phyloP scores from a whole-genome alignment of 2,797 vertebrate species.

The Sibirionetta formosa region DNA sequence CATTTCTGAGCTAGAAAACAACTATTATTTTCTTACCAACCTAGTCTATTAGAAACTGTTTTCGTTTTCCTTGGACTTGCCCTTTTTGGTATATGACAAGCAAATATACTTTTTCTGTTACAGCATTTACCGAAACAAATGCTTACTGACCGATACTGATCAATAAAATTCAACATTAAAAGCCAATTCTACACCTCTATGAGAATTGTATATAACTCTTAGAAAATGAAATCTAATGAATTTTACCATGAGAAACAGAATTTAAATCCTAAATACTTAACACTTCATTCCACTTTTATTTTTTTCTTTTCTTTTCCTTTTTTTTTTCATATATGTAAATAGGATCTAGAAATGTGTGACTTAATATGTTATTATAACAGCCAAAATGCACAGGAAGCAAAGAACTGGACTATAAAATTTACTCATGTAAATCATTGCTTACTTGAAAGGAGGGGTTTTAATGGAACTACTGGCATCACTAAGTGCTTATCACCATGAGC shows the following conservation, averaged over 20 bases:
- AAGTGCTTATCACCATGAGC: constrained; percentile 2
- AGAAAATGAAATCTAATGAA: not conserved
- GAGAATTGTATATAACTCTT: not conserved
- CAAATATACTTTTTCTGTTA: not conserved
- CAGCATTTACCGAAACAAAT: not conserved
- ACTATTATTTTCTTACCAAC: not conserved
- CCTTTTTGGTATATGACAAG: not conserved
- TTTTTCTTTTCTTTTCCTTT: too few relatives aligned
- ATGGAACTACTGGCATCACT: constrained; percentile 10
- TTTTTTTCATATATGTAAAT: not conserved
- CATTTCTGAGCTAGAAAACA: not conserved
- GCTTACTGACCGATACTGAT: not conserved
- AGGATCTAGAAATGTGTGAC: constrained; percentile 10
- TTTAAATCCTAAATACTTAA: not conserved
- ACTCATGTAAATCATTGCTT: not conserved
- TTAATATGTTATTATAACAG: not conserved
- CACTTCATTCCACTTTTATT: not conserved
- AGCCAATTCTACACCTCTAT: not conserved
- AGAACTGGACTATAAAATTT: constrained; percentile 29
- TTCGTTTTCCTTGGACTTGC: not conserved
- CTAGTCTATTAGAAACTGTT: not conserved
- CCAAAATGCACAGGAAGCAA: constrained; percentile 7
- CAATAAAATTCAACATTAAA: not conserved
- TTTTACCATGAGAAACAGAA: not conserved
- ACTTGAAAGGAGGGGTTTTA: constrained; percentile 33